These are phyloP conservation scores for Drosophila lacicola DNA, from an alignment of 2,888 invertebrate species.

Conservation along the genomic window DNA sequence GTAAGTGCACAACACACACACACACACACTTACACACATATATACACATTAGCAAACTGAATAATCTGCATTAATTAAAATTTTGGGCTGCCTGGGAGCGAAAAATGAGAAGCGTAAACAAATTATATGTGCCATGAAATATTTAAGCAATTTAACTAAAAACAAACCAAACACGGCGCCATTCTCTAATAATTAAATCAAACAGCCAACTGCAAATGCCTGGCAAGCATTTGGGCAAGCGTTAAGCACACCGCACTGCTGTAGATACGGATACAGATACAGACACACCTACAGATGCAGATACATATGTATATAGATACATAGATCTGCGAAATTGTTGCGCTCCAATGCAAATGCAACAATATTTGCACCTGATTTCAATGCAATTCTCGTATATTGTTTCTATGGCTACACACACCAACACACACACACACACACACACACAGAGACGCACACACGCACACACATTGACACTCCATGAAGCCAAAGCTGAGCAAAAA, in stretches of 20 bases:
- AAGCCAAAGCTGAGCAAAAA: conserved; percentile 31
- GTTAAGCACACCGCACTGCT: conserved; percentile 7
- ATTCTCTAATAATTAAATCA: conserved; percentile 71
- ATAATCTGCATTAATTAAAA: conserved; percentile 33
- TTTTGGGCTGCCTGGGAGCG: conserved; percentile 19
- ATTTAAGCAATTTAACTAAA: conserved; percentile 61
- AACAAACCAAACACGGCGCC: conserved; percentile 39
- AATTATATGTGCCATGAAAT: conserved; percentile 54
- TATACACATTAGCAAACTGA: conserved; percentile 15
- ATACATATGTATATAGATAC: background rate
- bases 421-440: conserved; percentile 1
- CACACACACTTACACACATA: background rate
- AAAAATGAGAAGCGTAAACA: conserved; percentile 35
- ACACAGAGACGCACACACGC: conserved; percentile 11
- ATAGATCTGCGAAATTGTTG: conserved; percentile 28
- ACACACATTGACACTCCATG: conserved; percentile 26
- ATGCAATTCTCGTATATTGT: conserved; percentile 52
- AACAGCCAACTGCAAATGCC: conserved; percentile 52
- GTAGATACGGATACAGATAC: conserved; percentile 1
- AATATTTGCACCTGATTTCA: conserved; percentile 77
- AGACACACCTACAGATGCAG: background rate
- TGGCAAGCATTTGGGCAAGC: conserved; percentile 48
- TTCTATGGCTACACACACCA: conserved; percentile 31
- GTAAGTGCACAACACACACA: conserved; percentile 48
- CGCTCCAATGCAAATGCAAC: conserved; percentile 60